Evolutionary conservation across 2,113 vertebrate species (phyloP).

Genomic region (Empidonax alnorum): DNA sequence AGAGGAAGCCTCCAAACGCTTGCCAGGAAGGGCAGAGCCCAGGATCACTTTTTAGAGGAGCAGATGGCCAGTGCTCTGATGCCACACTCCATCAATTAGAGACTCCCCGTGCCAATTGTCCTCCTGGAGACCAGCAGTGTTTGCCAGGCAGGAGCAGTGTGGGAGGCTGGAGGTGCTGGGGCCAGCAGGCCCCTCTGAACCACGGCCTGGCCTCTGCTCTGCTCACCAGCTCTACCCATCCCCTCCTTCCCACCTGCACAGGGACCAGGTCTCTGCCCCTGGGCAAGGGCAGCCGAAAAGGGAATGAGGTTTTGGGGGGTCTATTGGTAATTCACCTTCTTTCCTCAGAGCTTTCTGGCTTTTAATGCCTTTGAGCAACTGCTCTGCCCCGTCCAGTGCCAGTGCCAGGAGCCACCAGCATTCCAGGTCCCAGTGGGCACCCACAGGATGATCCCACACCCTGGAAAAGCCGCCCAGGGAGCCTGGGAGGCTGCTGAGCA

Average conservation of each 20-base stretch:
- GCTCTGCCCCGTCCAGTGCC: background rate
- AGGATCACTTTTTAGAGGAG: background rate
- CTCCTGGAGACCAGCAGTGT: fast-evolving
- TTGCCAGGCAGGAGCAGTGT: background rate
- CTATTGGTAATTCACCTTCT: background rate
- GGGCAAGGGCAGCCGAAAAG: background rate
- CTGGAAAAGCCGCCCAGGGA: background rate
- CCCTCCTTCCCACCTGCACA: background rate
- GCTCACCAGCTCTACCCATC: background rate
- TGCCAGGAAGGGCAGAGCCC: background rate
- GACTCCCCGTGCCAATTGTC: background rate
- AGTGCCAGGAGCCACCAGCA: fast-evolving
- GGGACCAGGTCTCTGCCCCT: fast-evolving
- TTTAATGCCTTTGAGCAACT: background rate
- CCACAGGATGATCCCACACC: background rate
- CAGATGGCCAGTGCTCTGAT: background rate
- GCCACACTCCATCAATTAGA: background rate
- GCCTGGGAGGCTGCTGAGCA: background rate
- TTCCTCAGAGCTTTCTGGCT: background rate
- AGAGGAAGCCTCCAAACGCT: background rate
- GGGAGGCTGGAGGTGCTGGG: background rate
- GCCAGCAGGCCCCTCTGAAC: background rate
- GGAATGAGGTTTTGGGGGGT: background rate
- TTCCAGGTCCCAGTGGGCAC: background rate
- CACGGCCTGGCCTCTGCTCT: background rate